Conservation (phyloP, 2,888 invertebrate genomes). For the Philonicus albiceps region DNA sequence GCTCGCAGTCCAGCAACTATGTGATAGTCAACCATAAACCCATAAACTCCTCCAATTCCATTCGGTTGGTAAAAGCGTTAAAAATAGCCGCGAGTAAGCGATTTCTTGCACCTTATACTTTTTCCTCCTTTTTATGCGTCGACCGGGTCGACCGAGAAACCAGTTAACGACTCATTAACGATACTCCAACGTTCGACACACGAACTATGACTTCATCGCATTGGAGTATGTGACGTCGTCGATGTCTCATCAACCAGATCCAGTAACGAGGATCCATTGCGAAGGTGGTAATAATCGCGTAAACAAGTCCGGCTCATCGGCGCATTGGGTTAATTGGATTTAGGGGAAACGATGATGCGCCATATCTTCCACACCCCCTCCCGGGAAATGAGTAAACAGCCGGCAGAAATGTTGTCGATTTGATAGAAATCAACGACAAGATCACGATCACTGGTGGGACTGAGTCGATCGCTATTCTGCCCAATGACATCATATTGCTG, state of each 20-base stretch:
- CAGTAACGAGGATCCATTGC: not conserved
- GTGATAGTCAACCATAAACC: not conserved
- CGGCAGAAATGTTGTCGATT: not conserved
- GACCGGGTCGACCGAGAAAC: not conserved
- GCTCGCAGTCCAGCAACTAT: not conserved
- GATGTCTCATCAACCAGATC: constrained; percentile 1
- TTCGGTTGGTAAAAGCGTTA: constrained; percentile 13
- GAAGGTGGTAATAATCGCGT: constrained; percentile 6
- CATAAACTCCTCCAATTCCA: not conserved
- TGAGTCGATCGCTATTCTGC: not conserved
- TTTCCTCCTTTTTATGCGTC: not conserved
- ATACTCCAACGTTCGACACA: not conserved
- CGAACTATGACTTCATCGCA: not conserved
- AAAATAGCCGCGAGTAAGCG: constrained; percentile 11
- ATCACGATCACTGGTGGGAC: not conserved
- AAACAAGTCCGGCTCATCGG: constrained; percentile 2
- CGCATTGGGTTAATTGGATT: not conserved
- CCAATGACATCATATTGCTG: constrained; percentile 1
- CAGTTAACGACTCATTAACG: not conserved
- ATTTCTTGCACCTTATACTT: not conserved
- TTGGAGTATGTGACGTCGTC: not conserved
- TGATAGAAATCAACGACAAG: constrained; percentile 1
- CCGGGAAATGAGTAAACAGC: not conserved
- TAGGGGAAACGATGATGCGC: not conserved
- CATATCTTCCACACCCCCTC: not conserved